These are phyloP conservation scores for Sylvilagus floridanus DNA, from an alignment of 2,797 vertebrate genomes.

Conservation along the genomic window DNA sequence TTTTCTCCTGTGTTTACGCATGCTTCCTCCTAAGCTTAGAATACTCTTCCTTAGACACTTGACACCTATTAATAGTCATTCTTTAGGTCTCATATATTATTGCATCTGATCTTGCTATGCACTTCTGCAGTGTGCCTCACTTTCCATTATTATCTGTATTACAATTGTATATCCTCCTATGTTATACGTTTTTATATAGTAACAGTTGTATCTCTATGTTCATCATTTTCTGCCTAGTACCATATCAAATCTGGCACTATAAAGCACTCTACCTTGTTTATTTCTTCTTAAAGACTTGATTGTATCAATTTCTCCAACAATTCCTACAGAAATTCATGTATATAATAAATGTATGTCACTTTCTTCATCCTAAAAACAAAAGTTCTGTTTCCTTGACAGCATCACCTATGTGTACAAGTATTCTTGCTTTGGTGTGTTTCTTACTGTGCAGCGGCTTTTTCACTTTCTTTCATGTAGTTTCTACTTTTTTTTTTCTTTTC, in stretches of 20 bases:
- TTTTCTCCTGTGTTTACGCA: background rate
- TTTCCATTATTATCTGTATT: background rate
- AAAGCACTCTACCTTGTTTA: constrained; percentile 17
- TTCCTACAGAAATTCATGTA: background rate
- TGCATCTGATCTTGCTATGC: background rate
- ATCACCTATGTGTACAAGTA: background rate
- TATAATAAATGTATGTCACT: background rate
- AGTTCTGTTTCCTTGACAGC: background rate
- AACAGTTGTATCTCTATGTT: background rate
- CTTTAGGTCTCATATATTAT: constrained; percentile 17
- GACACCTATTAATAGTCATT: background rate
- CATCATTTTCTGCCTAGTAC: background rate
- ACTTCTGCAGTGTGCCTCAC: background rate
- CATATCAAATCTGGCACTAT: background rate
- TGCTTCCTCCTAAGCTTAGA: background rate
- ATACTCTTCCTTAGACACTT: background rate
- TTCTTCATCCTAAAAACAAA: constrained; percentile 40
- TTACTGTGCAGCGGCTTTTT: background rate
- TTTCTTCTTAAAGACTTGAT: background rate
- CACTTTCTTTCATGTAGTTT: background rate
- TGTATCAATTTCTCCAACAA: background rate
- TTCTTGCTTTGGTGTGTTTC: background rate
- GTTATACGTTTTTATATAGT: background rate
- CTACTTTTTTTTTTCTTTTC: background rate
- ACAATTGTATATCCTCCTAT: background rate